Conservation (phyloP, 2,888 invertebrate species). For the Diarsia rubi region DNA sequence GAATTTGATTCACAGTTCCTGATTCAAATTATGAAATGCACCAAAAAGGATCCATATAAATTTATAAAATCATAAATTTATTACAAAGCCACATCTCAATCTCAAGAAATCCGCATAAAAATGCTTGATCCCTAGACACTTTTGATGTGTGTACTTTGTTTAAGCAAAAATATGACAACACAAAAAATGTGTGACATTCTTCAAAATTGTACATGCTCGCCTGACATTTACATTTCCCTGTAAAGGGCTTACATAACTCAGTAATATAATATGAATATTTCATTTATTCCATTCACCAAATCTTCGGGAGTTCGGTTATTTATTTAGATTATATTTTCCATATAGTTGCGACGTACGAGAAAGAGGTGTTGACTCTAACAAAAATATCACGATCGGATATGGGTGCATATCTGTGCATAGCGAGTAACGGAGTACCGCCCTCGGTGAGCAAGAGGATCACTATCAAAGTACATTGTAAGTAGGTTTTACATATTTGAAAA, state of each 20-base stretch:
- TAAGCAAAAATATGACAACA: background rate
- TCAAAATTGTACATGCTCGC: constrained; percentile 25
- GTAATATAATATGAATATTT: constrained; percentile 52
- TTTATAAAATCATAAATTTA: no score
- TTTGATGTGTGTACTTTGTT: no score
- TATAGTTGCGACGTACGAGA: constrained; percentile 93
- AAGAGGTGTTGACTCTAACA: constrained; percentile 94
- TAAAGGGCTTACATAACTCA: constrained; percentile 31
- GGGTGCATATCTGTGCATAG: constrained; percentile 97
- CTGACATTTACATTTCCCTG: constrained; percentile 40
- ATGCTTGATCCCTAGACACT: no score
- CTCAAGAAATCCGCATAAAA: no score
- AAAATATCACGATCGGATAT: constrained; percentile 97
- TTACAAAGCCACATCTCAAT: no score
- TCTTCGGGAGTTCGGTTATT: constrained; percentile 44
- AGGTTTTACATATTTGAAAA: constrained; percentile 52
- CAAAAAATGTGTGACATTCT: constrained; percentile 12
- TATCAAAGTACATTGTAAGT: constrained; percentile 97
- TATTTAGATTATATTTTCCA: constrained; percentile 46
- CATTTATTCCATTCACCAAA: constrained; percentile 27
- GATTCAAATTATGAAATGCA: no score
- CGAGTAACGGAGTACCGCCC: constrained; percentile 96
- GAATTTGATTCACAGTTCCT: no score
- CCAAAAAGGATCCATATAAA: no score
- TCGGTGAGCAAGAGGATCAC: constrained; percentile 97